phyloP scores from a whole-genome alignment of 1,140 invertebrate species.

The Drosophila oshimai region DNA sequence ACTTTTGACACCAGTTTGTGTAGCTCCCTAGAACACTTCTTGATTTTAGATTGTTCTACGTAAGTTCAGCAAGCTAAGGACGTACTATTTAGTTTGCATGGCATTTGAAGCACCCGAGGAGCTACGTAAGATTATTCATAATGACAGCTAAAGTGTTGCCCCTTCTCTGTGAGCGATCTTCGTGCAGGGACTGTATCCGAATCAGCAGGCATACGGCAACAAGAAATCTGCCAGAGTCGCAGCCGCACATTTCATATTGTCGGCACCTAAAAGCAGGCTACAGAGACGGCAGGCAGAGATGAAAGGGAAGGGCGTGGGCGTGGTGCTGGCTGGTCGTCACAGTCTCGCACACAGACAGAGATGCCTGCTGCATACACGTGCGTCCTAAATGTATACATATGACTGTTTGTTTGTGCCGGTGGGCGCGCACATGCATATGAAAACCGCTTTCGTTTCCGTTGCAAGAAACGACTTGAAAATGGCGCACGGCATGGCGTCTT shows the following conservation, averaged over 20 bases:
- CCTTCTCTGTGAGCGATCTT: too few species aligned
- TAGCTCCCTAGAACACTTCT: too few species aligned
- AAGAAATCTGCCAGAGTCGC: slow-evolving; percentile 53
- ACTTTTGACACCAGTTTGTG: too few species aligned
- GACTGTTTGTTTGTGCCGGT: slow-evolving; percentile 30
- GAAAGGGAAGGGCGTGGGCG: background rate
- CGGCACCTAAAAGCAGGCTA: slow-evolving; percentile 42
- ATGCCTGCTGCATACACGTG: background rate
- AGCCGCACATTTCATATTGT: slow-evolving; percentile 72
- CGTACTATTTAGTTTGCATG: background rate
- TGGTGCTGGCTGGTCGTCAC: slow-evolving; percentile 6
- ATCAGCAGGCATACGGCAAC: slow-evolving; percentile 13
- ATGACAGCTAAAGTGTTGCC: background rate
- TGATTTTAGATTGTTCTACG: too few species aligned
- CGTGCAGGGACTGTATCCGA: slow-evolving; percentile 21
- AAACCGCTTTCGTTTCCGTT: slow-evolving; percentile 79
- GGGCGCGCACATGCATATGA: slow-evolving; percentile 66
- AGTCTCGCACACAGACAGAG: slow-evolving; percentile 8
- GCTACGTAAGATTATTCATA: background rate
- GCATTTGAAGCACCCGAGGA: background rate
- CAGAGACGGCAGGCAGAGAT: background rate
- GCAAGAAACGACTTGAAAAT: slow-evolving; percentile 75
- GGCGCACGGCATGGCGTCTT: slow-evolving; percentile 64
- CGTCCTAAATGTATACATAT: too few species aligned
- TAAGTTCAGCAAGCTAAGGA: too few species aligned